Evolutionary conservation across 2,797 vertebrate genomes (phyloP).

Genomic region (Pangasius larnaudii): DNA sequence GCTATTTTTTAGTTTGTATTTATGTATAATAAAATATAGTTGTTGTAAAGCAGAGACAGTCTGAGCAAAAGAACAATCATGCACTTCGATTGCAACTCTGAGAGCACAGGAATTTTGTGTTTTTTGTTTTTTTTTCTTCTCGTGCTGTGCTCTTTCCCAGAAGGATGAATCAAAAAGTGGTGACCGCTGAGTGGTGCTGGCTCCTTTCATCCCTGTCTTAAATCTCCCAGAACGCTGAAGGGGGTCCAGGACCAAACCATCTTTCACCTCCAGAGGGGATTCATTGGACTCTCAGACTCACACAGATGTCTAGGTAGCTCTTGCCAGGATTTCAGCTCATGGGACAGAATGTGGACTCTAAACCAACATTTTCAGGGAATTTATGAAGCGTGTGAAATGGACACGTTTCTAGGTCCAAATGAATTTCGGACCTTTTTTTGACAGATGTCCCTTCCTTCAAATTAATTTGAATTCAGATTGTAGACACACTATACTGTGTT

Average conservation of each 20-base stretch:
- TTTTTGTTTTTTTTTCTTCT: slow-evolving; percentile 55
- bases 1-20: neutral
- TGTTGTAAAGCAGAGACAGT: neutral
- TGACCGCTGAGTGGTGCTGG: slow-evolving; percentile 68
- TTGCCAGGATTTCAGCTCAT: slow-evolving; percentile 52
- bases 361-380: slow-evolving; percentile 16
- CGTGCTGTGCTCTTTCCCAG: slow-evolving; percentile 64
- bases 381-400: slow-evolving; percentile 22
- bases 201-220: slow-evolving; percentile 65
- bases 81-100: slow-evolving; percentile 39
- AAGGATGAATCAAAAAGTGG: slow-evolving; percentile 75
- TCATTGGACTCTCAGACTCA: slow-evolving; percentile 57
- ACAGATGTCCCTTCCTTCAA: neutral
- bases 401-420: slow-evolving; percentile 6
- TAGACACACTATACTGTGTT: neutral
- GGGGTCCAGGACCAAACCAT: slow-evolving; percentile 52
- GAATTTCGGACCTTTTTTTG: neutral
- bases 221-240: slow-evolving; percentile 55
- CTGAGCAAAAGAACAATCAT: neutral
- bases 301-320: slow-evolving; percentile 61
- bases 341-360: slow-evolving; percentile 32
- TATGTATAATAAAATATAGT: neutral
- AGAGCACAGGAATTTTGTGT: slow-evolving; percentile 56
- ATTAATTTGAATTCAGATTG: neutral
- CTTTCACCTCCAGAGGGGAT: slow-evolving; percentile 27